Evolutionary conservation across 2,113 vertebrate genomes (phyloP).

Genomic region (Hassar affinis): DNA sequence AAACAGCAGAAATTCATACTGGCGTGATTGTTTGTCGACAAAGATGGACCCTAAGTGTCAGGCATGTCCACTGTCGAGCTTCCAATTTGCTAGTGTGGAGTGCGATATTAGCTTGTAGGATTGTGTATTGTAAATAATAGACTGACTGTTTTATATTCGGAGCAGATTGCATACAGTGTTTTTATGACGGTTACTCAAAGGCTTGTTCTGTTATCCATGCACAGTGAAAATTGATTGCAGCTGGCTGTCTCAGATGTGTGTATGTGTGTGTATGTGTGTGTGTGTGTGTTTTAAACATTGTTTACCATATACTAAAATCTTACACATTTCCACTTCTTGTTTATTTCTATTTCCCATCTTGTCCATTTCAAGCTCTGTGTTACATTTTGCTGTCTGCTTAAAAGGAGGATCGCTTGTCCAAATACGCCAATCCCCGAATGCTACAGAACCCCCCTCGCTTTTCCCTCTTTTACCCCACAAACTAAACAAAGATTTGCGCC

Average conservation of each 20-base stretch:
- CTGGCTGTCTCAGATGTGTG: not conserved
- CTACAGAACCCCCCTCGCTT: not conserved
- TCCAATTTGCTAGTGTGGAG: not conserved
- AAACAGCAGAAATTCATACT: too few relatives aligned
- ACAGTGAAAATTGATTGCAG: constrained; percentile 6
- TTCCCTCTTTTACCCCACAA: not conserved
- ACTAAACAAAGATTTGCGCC: constrained; percentile 27
- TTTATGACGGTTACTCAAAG: not conserved
- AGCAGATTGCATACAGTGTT: too few relatives aligned
- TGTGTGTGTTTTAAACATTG: not conserved
- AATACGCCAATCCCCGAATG: not conserved
- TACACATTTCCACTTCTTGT: not conserved
- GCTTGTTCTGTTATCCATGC: not conserved
- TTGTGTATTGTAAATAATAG: not conserved
- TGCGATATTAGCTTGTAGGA: not conserved
- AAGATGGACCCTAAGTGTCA: too few relatives aligned
- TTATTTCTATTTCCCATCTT: constrained; percentile 20
- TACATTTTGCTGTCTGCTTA: not conserved
- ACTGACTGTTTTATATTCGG: not conserved
- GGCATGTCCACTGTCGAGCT: not conserved
- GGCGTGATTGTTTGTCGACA: too few relatives aligned
- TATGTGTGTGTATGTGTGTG: not conserved
- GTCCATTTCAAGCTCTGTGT: constrained; percentile 12
- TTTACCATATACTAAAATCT: not conserved
- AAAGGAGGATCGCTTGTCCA: constrained; percentile 16